Evolutionary conservation across 1,140 invertebrate species (phyloP).

Genomic region (Heterodera schachtii): DNA sequence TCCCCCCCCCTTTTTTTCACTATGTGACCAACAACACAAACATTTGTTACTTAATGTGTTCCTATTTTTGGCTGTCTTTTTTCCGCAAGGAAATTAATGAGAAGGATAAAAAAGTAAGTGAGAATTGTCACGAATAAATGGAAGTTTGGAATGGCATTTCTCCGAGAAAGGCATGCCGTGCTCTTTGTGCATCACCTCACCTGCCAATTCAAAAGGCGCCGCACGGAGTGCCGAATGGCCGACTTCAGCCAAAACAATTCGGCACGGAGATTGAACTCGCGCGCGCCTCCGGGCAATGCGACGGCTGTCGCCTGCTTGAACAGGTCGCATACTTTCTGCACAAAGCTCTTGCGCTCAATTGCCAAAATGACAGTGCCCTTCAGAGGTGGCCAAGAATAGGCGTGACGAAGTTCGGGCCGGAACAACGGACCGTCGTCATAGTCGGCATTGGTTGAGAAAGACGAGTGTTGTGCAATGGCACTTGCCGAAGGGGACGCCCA

Average conservation of each 20-base stretch:
- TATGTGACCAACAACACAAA: not conserved
- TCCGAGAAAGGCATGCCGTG: no score
- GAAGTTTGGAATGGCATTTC: not conserved
- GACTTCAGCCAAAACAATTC: conserved; percentile 60
- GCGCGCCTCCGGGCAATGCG: conserved; percentile 10
- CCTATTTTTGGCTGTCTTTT: conserved; percentile 1
- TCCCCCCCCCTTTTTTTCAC: not conserved
- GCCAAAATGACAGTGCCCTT: conserved; percentile 28
- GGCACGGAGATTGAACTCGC: conserved; percentile 57
- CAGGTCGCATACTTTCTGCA: conserved; percentile 38
- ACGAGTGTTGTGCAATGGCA: not conserved
- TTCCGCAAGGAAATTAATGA: not conserved
- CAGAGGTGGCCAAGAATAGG: conserved; percentile 28
- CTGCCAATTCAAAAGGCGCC: conserved; percentile 51
- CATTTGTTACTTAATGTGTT: not conserved
- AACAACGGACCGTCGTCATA: conserved; percentile 6
- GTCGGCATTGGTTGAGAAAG: not conserved
- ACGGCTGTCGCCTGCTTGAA: conserved; percentile 33
- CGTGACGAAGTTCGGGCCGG: not conserved
- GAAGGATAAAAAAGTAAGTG: not conserved
- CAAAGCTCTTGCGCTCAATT: conserved; percentile 35
- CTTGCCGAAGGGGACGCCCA: not conserved
- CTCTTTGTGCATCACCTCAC: conserved; percentile 27
- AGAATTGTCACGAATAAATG: not conserved
- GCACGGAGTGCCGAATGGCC: conserved; percentile 46